Conservation (phyloP, 2,113 vertebrate species). For the Sylvietta virens region DNA sequence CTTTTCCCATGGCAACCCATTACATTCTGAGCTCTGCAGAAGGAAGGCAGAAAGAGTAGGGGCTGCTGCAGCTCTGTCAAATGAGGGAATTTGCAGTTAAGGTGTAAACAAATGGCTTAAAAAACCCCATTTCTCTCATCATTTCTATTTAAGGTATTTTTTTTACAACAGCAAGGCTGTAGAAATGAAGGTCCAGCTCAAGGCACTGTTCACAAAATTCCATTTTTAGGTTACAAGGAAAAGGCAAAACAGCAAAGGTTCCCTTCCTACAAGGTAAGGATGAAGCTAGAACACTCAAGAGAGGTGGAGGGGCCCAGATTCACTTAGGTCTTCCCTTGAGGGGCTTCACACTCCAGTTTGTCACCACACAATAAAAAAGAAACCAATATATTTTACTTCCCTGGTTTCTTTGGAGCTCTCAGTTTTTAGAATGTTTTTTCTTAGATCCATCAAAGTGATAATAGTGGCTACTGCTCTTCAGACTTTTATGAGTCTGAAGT, state of each 20-base stretch:
- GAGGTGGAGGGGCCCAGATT: neutral
- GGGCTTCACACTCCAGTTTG: neutral
- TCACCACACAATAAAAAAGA: neutral
- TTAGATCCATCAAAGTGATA: neutral
- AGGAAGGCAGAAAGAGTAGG: neutral
- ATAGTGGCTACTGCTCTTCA: neutral
- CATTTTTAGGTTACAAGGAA: neutral
- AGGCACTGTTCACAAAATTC: neutral
- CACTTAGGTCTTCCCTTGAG: neutral
- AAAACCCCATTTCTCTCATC: rapidly evolving
- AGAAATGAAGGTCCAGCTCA: neutral
- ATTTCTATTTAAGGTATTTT: neutral
- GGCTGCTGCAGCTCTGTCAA: neutral
- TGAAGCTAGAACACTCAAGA: neutral
- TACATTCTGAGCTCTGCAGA: neutral
- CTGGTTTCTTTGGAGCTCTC: neutral
- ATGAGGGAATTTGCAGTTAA: neutral
- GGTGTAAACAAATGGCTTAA: neutral
- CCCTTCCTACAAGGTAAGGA: neutral
- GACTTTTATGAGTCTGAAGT: too few species aligned
- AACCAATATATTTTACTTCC: neutral
- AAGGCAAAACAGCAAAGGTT: neutral
- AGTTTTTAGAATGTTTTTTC: neutral
- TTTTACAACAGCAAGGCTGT: neutral
- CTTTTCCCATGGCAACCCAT: neutral